Percentiles rank a stretch among this genome's conserved stretches.
Evolutionary conservation across 2,888 invertebrate species (phyloP).

Genomic region (Incurvaria masculella): DNA sequence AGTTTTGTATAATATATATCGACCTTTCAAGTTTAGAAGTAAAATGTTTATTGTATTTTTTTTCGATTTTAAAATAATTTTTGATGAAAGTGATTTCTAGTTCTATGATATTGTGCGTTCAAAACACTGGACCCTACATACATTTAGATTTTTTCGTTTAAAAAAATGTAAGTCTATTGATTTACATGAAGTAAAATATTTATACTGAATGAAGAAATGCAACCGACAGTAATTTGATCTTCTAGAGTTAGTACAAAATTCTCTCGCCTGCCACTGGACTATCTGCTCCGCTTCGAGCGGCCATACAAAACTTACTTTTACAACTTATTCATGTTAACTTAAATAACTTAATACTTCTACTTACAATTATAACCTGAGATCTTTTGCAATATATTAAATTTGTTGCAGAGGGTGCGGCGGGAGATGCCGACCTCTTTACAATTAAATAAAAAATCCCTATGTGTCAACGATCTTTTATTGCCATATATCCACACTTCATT

Average conservation of each 20-base stretch:
- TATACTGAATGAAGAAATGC: slow-evolving; percentile 52
- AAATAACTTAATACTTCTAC: slow-evolving; percentile 57
- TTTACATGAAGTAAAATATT: slow-evolving; percentile 47
- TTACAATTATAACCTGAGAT: slow-evolving; percentile 55
- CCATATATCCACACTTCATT: slow-evolving; percentile 14
- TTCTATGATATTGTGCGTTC: slow-evolving; percentile 55
- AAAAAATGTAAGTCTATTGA: slow-evolving; percentile 50
- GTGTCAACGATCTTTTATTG: slow-evolving; percentile 20
- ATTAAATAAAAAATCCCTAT: background rate
- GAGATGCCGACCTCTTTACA: slow-evolving; percentile 14
- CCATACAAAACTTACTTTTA: slow-evolving; percentile 48
- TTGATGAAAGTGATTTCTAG: slow-evolving; percentile 50
- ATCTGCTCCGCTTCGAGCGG: slow-evolving; percentile 28
- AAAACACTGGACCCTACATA: slow-evolving; percentile 56
- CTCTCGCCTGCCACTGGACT: slow-evolving; percentile 34
- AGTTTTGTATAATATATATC: slow-evolving; percentile 40
- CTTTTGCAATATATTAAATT: slow-evolving; percentile 35
- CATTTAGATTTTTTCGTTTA: slow-evolving; percentile 51
- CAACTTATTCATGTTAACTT: slow-evolving; percentile 51
- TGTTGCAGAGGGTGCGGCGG: slow-evolving; percentile 1
- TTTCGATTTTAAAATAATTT: slow-evolving; percentile 33
- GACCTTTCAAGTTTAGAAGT: slow-evolving; percentile 46
- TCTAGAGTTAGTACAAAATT: slow-evolving; percentile 30
- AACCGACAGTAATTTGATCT: slow-evolving; percentile 25
- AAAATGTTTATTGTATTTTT: slow-evolving; percentile 27